Percentiles rank a stretch among this genome's conserved stretches.
Conservation (phyloP, 2,113 vertebrate species). For the Cyprinus carpio region DNA sequence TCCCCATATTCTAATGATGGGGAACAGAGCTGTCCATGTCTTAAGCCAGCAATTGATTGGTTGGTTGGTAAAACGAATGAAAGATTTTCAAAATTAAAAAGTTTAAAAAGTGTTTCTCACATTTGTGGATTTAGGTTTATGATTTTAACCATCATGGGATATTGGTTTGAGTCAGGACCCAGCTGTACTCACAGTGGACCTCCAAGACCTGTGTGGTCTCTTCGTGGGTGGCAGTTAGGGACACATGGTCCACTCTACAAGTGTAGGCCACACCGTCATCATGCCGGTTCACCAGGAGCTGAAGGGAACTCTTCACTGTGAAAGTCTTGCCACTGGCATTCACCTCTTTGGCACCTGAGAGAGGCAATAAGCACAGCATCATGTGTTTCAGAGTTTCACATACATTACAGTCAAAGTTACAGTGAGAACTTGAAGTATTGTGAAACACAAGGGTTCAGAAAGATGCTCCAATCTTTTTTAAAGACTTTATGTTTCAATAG, state of each 20-base stretch:
- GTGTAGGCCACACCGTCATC: conserved; percentile 92
- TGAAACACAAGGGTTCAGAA: conserved; percentile 3
- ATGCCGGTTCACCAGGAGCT: conserved; percentile 88
- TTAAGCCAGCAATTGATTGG: too few relatives aligned
- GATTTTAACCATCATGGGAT: not conserved
- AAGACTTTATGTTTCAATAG: conserved; percentile 20
- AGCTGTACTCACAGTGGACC: conserved; percentile 94
- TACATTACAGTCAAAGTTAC: conserved; percentile 18
- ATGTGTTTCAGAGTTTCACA: not conserved
- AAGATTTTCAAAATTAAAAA: too few relatives aligned
- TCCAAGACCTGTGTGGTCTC: conserved; percentile 94
- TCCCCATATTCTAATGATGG: too few relatives aligned
- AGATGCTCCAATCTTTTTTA: conserved; percentile 2
- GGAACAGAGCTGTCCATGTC: too few relatives aligned
- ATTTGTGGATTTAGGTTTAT: not conserved
- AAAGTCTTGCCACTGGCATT: conserved; percentile 93
- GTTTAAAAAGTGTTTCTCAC: not conserved
- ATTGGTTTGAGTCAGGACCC: not conserved
- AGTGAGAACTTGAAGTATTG: conserved; percentile 26
- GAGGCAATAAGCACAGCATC: conserved; percentile 50
- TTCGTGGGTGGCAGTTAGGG: conserved; percentile 86
- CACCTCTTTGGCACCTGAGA: conserved; percentile 89
- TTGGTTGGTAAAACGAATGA: too few relatives aligned
- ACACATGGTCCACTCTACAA: conserved; percentile 95
- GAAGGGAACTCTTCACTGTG: conserved; percentile 91